A percentile compares a stretch with the other conserved stretches of the same genome.
Evolutionary conservation across 2,888 invertebrate species (phyloP).

Genomic region (Alentia gelatinosa): DNA sequence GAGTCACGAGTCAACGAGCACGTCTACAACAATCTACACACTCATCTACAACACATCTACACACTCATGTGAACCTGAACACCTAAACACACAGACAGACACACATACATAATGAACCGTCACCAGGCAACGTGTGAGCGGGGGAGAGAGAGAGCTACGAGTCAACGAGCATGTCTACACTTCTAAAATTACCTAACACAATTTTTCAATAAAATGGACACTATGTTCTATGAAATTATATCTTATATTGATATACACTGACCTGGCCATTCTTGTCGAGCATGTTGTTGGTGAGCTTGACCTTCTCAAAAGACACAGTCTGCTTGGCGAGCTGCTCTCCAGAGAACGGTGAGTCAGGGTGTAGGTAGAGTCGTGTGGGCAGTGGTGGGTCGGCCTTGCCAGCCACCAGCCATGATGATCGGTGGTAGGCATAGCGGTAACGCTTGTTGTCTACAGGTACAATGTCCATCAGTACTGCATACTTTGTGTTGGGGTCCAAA

Average conservation of each 20-base stretch:
- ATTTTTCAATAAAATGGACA: no score
- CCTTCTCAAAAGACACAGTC: slow-evolving; percentile 98
- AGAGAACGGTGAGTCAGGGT: slow-evolving; percentile 97
- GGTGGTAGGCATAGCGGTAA: slow-evolving; percentile 96
- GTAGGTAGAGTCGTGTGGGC: slow-evolving; percentile 95
- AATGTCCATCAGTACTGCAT: slow-evolving; percentile 96
- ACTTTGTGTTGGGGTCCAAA: slow-evolving; percentile 84
- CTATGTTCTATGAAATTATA: no score
- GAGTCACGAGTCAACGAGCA: no score
- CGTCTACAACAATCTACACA: no score
- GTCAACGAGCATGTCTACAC: no score
- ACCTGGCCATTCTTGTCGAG: slow-evolving; percentile 84
- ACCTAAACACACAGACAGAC: no score
- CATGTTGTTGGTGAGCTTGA: slow-evolving; percentile 98
- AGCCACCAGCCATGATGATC: slow-evolving; percentile 98
- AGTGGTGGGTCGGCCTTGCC: slow-evolving; percentile 96
- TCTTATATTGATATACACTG: no score
- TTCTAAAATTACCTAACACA: no score
- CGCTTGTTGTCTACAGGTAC: slow-evolving; percentile 98
- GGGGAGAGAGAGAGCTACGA: not conserved
- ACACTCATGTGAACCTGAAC: no score
- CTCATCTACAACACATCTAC: not conserved
- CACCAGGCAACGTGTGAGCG: not conserved
- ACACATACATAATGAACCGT: not conserved
- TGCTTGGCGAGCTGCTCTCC: slow-evolving; percentile 97